phyloP scores from a whole-genome alignment of 2,113 vertebrate species.

The Clarias batrachus region DNA sequence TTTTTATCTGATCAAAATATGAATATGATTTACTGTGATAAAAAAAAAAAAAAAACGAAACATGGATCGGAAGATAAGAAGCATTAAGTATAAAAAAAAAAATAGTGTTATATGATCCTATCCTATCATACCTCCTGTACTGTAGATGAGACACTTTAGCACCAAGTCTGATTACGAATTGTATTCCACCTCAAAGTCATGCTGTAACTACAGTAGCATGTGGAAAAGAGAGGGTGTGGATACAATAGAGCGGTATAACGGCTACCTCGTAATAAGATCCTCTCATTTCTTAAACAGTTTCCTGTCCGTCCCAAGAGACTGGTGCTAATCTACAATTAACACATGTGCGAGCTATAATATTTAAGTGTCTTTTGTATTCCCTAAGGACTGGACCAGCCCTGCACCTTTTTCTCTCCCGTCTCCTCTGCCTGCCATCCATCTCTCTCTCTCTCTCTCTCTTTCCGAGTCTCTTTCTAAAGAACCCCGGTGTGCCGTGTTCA shows the following conservation, averaged over 20 bases:
- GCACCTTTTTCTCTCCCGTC: background rate
- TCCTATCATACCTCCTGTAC: too few species aligned
- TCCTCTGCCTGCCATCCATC: background rate
- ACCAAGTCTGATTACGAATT: too few species aligned
- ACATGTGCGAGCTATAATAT: conserved; percentile 18
- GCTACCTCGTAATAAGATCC: conserved; percentile 21
- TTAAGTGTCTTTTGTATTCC: conserved; percentile 8
- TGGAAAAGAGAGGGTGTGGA: background rate
- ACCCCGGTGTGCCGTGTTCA: background rate
- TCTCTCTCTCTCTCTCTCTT: background rate
- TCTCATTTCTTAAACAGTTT: conserved; percentile 32
- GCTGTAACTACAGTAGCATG: background rate
- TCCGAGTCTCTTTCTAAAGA: background rate
- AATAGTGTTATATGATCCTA: too few species aligned
- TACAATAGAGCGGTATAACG: background rate
- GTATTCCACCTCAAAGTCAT: too few species aligned
- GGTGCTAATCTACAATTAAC: conserved; percentile 43
- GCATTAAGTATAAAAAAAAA: too few species aligned
- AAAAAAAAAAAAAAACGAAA: too few species aligned
- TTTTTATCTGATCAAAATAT: too few species aligned
- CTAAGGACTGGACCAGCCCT: background rate
- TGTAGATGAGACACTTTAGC: too few species aligned
- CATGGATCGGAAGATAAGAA: too few species aligned
- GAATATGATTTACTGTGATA: too few species aligned
- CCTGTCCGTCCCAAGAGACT: conserved; percentile 2